Evolutionary conservation across 2,113 vertebrate species (phyloP).

Genomic region (Paratilapia polleni): DNA sequence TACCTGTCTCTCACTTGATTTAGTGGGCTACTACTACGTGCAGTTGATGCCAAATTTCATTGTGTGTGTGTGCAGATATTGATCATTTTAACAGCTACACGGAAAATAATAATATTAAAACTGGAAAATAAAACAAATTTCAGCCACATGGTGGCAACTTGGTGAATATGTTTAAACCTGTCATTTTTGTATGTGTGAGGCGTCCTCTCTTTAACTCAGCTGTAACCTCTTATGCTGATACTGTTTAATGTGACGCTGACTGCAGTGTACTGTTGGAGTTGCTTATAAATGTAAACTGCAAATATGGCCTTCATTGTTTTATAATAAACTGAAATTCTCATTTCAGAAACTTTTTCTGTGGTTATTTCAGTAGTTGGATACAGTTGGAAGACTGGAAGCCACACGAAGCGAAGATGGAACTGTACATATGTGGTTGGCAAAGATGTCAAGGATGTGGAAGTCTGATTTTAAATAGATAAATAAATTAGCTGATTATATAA

Average conservation of each 20-base stretch:
- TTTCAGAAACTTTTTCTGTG: background rate
- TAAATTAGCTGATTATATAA: background rate
- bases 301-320: conserved; percentile 27
- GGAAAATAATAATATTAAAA: background rate
- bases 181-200: background rate
- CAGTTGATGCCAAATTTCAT: background rate
- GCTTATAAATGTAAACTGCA: conserved; percentile 34
- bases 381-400: background rate
- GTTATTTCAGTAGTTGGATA: conserved; percentile 1
- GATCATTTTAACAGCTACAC: background rate
- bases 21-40: background rate
- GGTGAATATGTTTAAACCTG: background rate
- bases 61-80: background rate
- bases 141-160: background rate
- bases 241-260: conserved; percentile 3
- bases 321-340: conserved; percentile 49
- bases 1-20: background rate
- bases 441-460: background rate
- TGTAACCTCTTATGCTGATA: background rate
- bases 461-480: background rate
- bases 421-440: background rate
- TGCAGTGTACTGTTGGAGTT: conserved; percentile 1
- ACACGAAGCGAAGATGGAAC: background rate
- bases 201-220: background rate
- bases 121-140: background rate